phyloP scores from a whole-genome alignment of 2,888 invertebrate species.

The Neoaliturus tenellus region DNA sequence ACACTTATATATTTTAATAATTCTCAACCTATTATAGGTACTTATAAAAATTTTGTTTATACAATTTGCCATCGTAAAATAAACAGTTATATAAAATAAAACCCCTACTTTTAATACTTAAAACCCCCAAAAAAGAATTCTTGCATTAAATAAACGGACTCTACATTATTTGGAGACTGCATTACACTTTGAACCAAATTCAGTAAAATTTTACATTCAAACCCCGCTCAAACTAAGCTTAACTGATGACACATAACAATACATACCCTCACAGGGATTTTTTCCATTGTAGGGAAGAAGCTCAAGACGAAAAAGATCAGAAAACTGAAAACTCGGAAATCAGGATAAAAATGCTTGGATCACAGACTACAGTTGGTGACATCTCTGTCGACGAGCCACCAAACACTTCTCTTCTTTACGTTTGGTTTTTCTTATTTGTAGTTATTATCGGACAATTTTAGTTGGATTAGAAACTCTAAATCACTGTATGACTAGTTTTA shows the following conservation, averaged over 20 bases:
- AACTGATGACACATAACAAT: background rate
- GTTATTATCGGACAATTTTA: slow-evolving; percentile 6
- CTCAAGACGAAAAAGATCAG: slow-evolving; percentile 45
- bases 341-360: slow-evolving; percentile 47
- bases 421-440: slow-evolving; percentile 30
- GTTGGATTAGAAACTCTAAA: background rate
- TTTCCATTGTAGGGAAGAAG: slow-evolving; percentile 49
- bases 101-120: too few relatives aligned
- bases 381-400: slow-evolving; percentile 41
- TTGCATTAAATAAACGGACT: too few relatives aligned
- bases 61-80: too few relatives aligned
- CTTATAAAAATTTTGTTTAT: too few relatives aligned
- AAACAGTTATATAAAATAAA: too few relatives aligned
- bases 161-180: slow-evolving; percentile 9
- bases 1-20: too few relatives aligned
- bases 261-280: slow-evolving; percentile 37
- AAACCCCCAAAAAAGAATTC: too few relatives aligned
- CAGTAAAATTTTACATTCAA: background rate
- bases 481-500: background rate
- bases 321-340: slow-evolving; percentile 47
- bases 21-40: too few relatives aligned
- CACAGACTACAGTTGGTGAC: slow-evolving; percentile 50
- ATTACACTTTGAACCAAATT: background rate
- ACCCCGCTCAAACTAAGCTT: background rate
- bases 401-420: slow-evolving; percentile 10